phyloP scores from a whole-genome alignment of 2,888 invertebrate genomes.

The Calliopum simillimum region DNA sequence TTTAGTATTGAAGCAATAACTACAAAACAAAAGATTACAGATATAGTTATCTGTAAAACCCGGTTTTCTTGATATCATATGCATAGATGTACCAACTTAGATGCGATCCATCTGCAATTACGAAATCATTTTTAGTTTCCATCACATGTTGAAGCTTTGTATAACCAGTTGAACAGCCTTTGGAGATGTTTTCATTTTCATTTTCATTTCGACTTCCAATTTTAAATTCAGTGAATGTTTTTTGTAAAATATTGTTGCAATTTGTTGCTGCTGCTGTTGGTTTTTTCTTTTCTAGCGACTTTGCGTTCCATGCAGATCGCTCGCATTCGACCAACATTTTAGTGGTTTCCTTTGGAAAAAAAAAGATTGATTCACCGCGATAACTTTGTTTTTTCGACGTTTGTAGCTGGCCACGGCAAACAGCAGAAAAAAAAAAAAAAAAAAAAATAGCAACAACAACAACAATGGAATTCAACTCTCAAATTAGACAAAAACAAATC shows the following conservation, averaged over 20 bases:
- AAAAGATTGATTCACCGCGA: neutral
- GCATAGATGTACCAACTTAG: neutral
- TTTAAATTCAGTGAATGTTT: neutral
- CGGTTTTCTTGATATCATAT: too few relatives aligned
- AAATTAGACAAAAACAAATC: too few relatives aligned
- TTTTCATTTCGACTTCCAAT: constrained; percentile 22
- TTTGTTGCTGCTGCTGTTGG: constrained; percentile 3
- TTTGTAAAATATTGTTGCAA: too few relatives aligned
- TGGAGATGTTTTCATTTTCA: constrained; percentile 11
- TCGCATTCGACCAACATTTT: constrained; percentile 22
- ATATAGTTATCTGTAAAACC: too few relatives aligned
- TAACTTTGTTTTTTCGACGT: too few relatives aligned
- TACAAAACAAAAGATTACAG: too few relatives aligned
- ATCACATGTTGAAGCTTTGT: neutral
- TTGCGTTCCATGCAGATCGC: neutral
- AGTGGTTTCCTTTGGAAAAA: constrained; percentile 22
- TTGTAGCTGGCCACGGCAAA: too few relatives aligned
- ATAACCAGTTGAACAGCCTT: constrained; percentile 30
- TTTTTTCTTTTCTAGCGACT: neutral
- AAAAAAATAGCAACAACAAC: constrained; percentile 28
- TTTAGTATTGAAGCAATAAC: too few relatives aligned
- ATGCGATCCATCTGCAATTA: constrained; percentile 11
- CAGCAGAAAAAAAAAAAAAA: constrained; percentile 45
- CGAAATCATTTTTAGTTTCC: neutral
- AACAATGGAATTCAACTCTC: neutral